Evolutionary conservation across 2,797 vertebrate species (phyloP), one percentile per base, ranked within the genome.

Genomic region (Acipenser oxyrinchus): DNA sequence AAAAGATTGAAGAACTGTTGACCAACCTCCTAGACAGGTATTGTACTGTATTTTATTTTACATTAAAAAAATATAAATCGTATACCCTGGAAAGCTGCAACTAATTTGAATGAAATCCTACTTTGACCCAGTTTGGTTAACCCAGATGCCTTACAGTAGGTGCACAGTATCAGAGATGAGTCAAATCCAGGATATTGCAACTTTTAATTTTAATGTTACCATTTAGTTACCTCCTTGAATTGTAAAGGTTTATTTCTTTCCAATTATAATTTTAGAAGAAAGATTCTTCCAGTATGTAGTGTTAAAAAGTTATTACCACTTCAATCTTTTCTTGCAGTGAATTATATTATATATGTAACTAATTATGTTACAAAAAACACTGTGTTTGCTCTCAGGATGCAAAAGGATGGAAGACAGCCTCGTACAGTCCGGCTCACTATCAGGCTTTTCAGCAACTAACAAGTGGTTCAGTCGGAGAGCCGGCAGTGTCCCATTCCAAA

Each of bases 401-500:
- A 72, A 65, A 92, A 84, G 66, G 94, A 95, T 10, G 91, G 92
- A 70, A 86, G 95, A 69, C 87, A 83, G 66, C 93, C 95, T 0
- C 88, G 88, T 69, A 98, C 94, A 1, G 58, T 96, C 49, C 80
- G 90, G 12, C 73, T 98, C 51, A 86, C 80, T 15, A 81, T 95
- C 48, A 89, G 94, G 4, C 61, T 85, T 77, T 77, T 79, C 89
- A 0, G 61, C 76, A 0, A 76, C 82, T 12, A 86, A 87, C 69
- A 90, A 83, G 69, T 89, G 89, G 83, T 81, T 79, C 69, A 82
- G 69, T 63, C 87, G 95, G 94, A 98, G 76, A 95, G 93, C 68
- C 88, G 93, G 0, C 95, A 97, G 80, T 92, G 92, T 69, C 86
- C 93, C 0, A 69, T 98, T 70, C 94, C 93, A 1, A 79, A 74